These are phyloP conservation scores for Bombylius discolor DNA, from an alignment of 2,888 invertebrate species.

Conservation along the genomic window DNA sequence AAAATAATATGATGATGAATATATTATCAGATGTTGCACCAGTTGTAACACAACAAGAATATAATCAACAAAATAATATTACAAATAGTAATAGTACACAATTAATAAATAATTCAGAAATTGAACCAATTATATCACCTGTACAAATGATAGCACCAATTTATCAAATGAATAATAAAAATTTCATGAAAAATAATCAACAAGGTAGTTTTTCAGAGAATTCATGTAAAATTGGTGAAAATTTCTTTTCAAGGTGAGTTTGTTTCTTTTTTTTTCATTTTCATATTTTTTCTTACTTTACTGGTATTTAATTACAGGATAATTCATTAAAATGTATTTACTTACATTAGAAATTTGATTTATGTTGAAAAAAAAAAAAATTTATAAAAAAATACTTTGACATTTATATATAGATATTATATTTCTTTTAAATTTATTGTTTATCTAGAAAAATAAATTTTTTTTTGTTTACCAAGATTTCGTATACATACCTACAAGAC, in stretches of 20 bases:
- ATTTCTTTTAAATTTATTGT: too few relatives aligned
- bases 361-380: too few relatives aligned
- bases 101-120: neutral
- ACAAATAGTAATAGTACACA: neutral
- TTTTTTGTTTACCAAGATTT: too few relatives aligned
- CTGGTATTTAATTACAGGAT: too few relatives aligned
- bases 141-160: neutral
- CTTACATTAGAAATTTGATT: too few relatives aligned
- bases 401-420: too few relatives aligned
- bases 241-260: neutral
- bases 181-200: neutral
- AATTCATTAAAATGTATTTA: too few relatives aligned
- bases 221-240: neutral
- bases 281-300: too few relatives aligned
- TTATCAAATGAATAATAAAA: neutral
- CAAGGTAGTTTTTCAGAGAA: neutral
- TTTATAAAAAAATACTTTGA: too few relatives aligned
- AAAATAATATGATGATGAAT: slow-evolving; percentile 1
- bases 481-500: too few relatives aligned
- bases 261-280: too few relatives aligned
- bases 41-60: neutral
- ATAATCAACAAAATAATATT: neutral
- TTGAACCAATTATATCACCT: neutral
- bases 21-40: neutral
- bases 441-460: too few relatives aligned